Evolutionary conservation across 1,140 invertebrate genomes (phyloP), one percentile per base, ranked within the genome.

Genomic region (Ceratosolen solmsi): DNA sequence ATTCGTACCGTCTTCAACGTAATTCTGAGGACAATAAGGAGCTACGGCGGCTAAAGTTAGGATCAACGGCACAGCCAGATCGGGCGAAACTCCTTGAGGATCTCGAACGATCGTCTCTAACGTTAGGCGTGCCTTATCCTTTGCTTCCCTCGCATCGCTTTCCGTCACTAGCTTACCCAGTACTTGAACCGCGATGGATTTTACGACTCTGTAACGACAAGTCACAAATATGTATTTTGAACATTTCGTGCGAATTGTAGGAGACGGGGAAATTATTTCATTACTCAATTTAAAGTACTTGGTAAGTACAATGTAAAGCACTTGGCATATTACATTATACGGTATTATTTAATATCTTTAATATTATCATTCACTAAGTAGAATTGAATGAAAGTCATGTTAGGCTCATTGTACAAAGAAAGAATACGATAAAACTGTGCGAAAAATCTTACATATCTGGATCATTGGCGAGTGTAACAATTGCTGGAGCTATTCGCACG

Each of bases 101-200:
- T 91, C 89, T 79, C 87, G 87, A 27, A 88, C 86, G 58, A 95
- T 94, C 5, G 92, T 93, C 89, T 95, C 94, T n/a, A 96, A 88
- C 85, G 95, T 95, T 88, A 95, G 92, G 85, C 94, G 94, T 49
- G 94, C 94, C 89, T 95, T 95, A 85, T 96, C 95, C 74, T 94
- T 91, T 27, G 94, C 93, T 92, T 95, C 90, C 82, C 85, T 89
- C 1, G 90, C 86, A 71, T 86, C 92, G 54, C 93, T 93, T 71
- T 93, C 92, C 30, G 93, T 94, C 83, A 95, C 93, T n/a, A 95
- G 90, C 76, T 92, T 91, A 30, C 94, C 94, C 77, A 95, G 90
- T 2, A 94, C 93, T 74, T 93, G 93, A 86, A 96, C 92, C 11
- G 94, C 94, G 11, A 94, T 92, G 56, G 93, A 93, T 87, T 93